Evolutionary conservation across 53 echinoderm and acorn worm species (phyloP).

Genomic region (Holothuria scabra): DNA sequence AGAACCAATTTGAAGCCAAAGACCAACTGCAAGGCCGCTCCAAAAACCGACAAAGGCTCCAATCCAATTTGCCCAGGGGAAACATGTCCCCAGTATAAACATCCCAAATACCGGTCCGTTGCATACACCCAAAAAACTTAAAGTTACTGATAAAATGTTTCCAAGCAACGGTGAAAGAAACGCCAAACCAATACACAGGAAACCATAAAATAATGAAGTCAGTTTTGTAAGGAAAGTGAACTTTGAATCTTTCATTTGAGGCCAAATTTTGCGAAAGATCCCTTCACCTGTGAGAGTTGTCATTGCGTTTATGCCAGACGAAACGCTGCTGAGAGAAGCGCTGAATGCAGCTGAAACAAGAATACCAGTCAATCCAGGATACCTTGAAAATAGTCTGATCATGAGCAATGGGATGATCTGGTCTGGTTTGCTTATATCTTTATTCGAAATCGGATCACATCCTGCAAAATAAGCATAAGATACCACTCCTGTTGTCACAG

Average conservation of each 20-base stretch:
- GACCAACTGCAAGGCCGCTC: not conserved
- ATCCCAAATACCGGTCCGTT: slow-evolving; percentile 15
- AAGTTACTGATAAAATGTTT: not conserved
- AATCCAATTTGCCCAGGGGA: slow-evolving; percentile 10
- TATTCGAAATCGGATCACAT: slow-evolving; percentile 15
- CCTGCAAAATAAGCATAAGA: slow-evolving; percentile 4
- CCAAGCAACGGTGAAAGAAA: slow-evolving; percentile 7
- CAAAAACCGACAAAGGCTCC: slow-evolving; percentile 23
- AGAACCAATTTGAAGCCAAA: slow-evolving; percentile 2
- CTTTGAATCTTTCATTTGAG: not conserved
- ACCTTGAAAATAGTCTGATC: not conserved
- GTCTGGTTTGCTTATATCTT: not conserved
- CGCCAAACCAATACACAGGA: slow-evolving; percentile 1
- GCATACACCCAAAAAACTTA: slow-evolving; percentile 25
- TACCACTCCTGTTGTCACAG: not conserved
- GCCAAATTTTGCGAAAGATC: slow-evolving; percentile 17
- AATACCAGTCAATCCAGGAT: slow-evolving; percentile 8
- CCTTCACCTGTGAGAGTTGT: slow-evolving; percentile 23
- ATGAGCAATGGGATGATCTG: slow-evolving; percentile 21
- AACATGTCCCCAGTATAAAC: slow-evolving; percentile 6
- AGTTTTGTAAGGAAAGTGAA: slow-evolving; percentile 8
- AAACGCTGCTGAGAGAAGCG: not conserved
- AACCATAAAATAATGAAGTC: not conserved
- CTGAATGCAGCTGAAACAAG: slow-evolving; percentile 11
- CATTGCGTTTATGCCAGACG: slow-evolving; percentile 24